phyloP scores from a whole-genome alignment of 2,113 vertebrate species.

The Microcebus lehilahytsara region DNA sequence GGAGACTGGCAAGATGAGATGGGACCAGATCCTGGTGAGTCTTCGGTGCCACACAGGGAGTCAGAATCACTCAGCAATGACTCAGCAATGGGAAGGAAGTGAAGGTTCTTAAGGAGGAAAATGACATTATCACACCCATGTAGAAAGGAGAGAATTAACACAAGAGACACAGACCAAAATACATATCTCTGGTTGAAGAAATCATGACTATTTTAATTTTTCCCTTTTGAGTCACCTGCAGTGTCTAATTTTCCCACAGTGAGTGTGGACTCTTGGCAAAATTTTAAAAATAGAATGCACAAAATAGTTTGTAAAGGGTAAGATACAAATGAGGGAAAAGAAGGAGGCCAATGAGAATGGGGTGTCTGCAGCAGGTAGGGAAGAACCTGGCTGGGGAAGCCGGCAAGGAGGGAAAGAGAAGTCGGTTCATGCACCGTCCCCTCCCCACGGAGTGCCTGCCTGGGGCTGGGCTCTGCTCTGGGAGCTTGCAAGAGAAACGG shows the following conservation, averaged over 20 bases:
- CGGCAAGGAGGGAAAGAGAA: neutral
- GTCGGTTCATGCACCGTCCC: neutral
- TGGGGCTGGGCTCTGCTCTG: neutral
- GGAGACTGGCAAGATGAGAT: neutral
- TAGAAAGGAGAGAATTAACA: neutral
- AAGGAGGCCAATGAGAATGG: neutral
- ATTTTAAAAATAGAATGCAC: neutral
- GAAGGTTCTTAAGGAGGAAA: neutral
- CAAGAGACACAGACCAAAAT: neutral
- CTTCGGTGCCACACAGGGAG: neutral
- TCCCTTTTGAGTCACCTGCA: neutral
- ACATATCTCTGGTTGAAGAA: neutral
- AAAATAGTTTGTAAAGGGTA: neutral
- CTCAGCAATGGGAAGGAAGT: neutral
- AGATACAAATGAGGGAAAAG: neutral
- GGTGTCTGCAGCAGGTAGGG: neutral
- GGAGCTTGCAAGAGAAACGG: neutral
- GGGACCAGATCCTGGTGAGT: neutral
- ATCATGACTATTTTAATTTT: neutral
- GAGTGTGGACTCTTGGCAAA: neutral
- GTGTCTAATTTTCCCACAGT: neutral
- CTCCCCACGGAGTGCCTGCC: neutral
- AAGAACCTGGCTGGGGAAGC: neutral
- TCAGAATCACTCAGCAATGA: neutral
- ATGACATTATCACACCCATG: neutral